Percentiles rank a stretch among this genome's conserved stretches.
Conservation (phyloP, 2,797 vertebrate species). For the Ctenosaura bakeri region DNA sequence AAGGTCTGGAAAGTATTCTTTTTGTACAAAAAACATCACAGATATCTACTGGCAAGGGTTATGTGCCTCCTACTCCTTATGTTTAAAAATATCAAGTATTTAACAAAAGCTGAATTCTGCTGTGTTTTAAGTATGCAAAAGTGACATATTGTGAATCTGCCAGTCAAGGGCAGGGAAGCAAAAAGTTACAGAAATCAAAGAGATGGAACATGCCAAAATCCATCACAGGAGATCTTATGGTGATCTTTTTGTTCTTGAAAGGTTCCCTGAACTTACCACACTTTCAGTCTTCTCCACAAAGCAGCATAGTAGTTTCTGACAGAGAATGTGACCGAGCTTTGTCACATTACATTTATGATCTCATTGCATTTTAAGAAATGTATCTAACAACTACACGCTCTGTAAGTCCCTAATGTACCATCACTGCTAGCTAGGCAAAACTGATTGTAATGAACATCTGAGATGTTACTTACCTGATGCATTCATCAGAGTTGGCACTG, state of each 20-base stretch:
- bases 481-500: background rate
- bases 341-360: background rate
- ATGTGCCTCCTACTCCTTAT: background rate
- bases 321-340: background rate
- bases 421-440: background rate
- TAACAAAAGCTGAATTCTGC: background rate
- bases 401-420: background rate
- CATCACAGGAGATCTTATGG: background rate
- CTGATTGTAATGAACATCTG: background rate
- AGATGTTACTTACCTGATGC: background rate
- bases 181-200: background rate
- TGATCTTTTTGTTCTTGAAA: background rate
- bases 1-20: accelerated
- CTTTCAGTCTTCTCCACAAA: background rate
- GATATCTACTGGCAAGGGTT: background rate
- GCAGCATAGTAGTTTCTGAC: background rate
- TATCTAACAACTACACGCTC: background rate
- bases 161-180: background rate
- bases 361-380: background rate
- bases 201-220: background rate
- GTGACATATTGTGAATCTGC: background rate
- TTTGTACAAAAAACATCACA: slow-evolving; percentile 7
- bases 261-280: background rate
- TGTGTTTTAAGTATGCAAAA: slow-evolving; percentile 4
- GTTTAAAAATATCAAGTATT: background rate